Evolutionary conservation across 2,797 vertebrate species (phyloP), one percentile per base, ranked within the genome.

Genomic region (Melanogrammus aeglefinus): DNA sequence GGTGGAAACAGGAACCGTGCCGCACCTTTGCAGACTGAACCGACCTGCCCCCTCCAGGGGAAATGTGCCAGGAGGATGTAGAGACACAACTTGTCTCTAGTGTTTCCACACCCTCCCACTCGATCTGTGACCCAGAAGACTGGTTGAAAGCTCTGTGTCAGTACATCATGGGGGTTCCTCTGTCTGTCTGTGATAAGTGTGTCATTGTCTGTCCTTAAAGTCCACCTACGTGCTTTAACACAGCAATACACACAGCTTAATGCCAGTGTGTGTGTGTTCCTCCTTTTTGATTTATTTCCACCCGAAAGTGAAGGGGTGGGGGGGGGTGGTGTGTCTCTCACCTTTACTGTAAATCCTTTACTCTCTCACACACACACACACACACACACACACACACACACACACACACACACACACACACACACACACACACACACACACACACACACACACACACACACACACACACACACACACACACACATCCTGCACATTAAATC

Each of bases 321-420:
- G 63, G 24, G 63, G 29, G 66, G 10, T 24, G 29, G 66, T 70
- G 66, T 27, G n/a, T 29, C 82, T 86, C 81, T 86, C 86, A 81
- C 84, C 79, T 88, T 73, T 75, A 79, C 81, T 85, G 81, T 87
- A 87, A 89, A 85, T 88, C 89, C 85, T 81, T 1, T 38, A 71
- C 79, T 80, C 84, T 86, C 31, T 1, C 31, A 31, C 31, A 31
- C 31, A 31, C 31, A 31, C 31, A 31, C 29, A 31, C 29, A 31
- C 76, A 79, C 89, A 88, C 83, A 57, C 88, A 73, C 78, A 73
- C 83, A 31, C 31, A 31, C 29, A 31, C 29, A 31, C 76, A 79
- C 89, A 88, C 83, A 57, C 88, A 73, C 78, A 73, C 83, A 73
- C 79, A 80, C 84, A 86, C 77, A 80, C 90, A 88, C 82, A 63